phyloP scores from a whole-genome alignment of 2,113 vertebrate genomes.

The Odocoileus virginianus region DNA sequence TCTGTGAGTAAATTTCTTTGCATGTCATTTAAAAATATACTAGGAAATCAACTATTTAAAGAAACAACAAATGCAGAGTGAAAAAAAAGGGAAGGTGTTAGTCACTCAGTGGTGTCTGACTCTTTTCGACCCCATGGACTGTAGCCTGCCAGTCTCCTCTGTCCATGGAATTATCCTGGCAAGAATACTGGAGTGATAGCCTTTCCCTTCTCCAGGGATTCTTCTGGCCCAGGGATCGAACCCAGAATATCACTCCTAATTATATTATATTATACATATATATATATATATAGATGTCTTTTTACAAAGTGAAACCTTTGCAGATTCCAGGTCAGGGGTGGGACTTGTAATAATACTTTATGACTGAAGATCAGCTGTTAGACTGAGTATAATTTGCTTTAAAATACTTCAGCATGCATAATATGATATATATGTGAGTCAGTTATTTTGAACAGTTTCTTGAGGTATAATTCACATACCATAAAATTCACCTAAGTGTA shows the following conservation, averaged over 20 bases:
- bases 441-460: background rate
- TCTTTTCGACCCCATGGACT: background rate
- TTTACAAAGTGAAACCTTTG: background rate
- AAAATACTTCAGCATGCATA: background rate
- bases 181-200: background rate
- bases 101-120: background rate
- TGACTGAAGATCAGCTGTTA: background rate
- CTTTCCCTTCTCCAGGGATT: background rate
- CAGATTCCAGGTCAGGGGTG: background rate
- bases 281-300: background rate
- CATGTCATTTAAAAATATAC: background rate
- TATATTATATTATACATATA: background rate
- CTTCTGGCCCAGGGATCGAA: background rate
- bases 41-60: background rate
- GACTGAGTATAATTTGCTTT: background rate
- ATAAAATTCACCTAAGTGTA: background rate
- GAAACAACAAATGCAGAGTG: background rate
- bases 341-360: background rate
- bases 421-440: background rate
- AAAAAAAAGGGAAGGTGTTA: background rate
- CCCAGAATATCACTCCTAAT: background rate
- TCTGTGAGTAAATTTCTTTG: background rate
- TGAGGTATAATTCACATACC: background rate
- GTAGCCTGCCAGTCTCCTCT: background rate
- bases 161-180: background rate